Evolutionary conservation across 2,113 vertebrate genomes (phyloP).

Genomic region (Gymnarchus niloticus): DNA sequence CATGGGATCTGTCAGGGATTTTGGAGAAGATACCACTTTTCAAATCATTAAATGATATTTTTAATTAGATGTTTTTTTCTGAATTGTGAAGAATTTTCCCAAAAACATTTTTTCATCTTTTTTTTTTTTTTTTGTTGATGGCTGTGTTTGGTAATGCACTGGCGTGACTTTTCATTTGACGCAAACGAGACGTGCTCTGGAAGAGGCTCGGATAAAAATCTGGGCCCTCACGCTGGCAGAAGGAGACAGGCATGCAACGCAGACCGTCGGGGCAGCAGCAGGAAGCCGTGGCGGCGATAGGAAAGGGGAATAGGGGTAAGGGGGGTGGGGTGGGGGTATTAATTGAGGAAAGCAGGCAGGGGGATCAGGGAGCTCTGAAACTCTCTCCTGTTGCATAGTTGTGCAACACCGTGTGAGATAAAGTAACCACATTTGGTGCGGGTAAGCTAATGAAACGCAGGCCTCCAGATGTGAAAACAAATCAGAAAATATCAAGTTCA

Average conservation of each 20-base stretch:
- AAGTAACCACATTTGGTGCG: background rate
- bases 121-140: background rate
- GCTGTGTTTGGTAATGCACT: background rate
- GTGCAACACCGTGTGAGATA: background rate
- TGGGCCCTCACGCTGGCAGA: background rate
- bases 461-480: background rate
- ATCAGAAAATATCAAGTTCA: background rate
- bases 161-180: background rate
- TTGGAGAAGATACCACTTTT: background rate
- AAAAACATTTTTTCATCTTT: too few relatives aligned
- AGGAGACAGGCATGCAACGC: background rate
- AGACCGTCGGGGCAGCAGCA: background rate
- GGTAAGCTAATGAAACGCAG: slow-evolving; percentile 17
- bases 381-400: background rate
- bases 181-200: background rate
- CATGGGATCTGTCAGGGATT: background rate
- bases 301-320: background rate
- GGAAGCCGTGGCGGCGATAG: background rate
- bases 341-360: background rate
- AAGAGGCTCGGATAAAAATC: background rate
- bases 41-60: background rate
- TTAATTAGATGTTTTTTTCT: background rate
- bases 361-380: background rate
- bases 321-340: background rate
- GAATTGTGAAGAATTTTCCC: background rate